These are phyloP conservation scores for Coendou prehensilis DNA, from an alignment of 2,797 vertebrate species.

Conservation along the genomic window DNA sequence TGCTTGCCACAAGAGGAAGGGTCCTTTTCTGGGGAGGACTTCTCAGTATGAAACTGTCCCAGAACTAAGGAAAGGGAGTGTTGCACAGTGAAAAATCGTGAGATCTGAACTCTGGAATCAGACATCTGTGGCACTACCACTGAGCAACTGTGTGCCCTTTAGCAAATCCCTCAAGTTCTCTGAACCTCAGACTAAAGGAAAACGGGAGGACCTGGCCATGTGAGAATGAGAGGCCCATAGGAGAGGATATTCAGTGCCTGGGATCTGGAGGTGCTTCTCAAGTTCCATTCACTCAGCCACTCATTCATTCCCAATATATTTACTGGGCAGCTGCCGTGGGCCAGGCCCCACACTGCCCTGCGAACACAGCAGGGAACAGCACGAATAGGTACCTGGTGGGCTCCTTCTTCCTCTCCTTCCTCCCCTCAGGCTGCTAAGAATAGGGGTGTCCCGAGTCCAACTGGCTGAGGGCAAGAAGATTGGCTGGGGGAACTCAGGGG, in stretches of 20 bases:
- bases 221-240: background rate
- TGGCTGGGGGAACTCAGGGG: background rate
- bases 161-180: background rate
- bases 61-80: background rate
- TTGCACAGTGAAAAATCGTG: accelerated
- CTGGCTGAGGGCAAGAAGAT: background rate
- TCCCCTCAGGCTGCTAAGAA: background rate
- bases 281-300: accelerated
- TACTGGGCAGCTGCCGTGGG: accelerated
- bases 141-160: background rate
- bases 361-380: accelerated
- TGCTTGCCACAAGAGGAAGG: background rate
- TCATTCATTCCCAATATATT: background rate
- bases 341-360: background rate
- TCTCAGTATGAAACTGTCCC: background rate
- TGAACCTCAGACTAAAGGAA: background rate
- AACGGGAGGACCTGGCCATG: background rate
- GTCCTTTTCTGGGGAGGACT: background rate
- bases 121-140: background rate
- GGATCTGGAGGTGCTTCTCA: background rate
- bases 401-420: background rate
- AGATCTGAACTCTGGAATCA: background rate
- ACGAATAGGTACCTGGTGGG: background rate
- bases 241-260: background rate
- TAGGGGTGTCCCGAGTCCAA: background rate